Base-by-base conservation (phyloP, 2,888 invertebrate species). In the Penaeus monodon region DNA sequence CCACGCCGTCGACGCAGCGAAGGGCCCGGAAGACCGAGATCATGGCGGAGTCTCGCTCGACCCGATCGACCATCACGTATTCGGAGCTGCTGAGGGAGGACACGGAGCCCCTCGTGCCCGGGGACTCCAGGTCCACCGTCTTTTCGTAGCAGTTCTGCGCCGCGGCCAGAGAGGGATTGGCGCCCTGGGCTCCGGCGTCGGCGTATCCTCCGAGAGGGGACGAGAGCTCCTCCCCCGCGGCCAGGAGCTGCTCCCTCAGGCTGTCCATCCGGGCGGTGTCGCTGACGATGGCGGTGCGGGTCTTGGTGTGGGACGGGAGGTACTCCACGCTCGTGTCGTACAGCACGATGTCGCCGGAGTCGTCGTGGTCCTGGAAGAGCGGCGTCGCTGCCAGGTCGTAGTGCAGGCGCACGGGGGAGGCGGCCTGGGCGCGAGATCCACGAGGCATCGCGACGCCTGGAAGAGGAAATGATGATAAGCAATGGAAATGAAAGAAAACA, bases 251-350 rank as follows among this genome's bases (percentile, higher is more conserved):
- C 64, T 64, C 63, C 38, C 73, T 66, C 4, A 85, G 73, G 74
- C 73, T 73, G 12, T 85, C 73, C 7, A 85, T 38, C 6, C 70
- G 68, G 4, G 80, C 33, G 4, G 85, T 22, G 38, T 70, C 70
- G 2, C 64, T 29, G 80, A 57, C 73, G 44, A 85, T 79, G 29
- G 85, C 63, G 22, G 73, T 80, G 63, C 73, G 70, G 12, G 79
- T 73, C 38, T 80, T 66, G 17, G 85, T 73, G 12, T 64, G 68
- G 27, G 66, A n/a, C 12, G 85, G 70, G 12, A 80, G n/a, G 85
- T 80, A 85, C 38, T 85, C 80, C 38, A 85, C 80, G 20, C 38
- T 70, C 4, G 85, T 85, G 73, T 85, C 85, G 29, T 76, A 85
- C 44, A 85, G 63, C 6, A 80, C 80, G 4, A 85, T 27, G 44